phyloP scores from a whole-genome alignment of 2,113 vertebrate genomes.

The Gavialis gangeticus region DNA sequence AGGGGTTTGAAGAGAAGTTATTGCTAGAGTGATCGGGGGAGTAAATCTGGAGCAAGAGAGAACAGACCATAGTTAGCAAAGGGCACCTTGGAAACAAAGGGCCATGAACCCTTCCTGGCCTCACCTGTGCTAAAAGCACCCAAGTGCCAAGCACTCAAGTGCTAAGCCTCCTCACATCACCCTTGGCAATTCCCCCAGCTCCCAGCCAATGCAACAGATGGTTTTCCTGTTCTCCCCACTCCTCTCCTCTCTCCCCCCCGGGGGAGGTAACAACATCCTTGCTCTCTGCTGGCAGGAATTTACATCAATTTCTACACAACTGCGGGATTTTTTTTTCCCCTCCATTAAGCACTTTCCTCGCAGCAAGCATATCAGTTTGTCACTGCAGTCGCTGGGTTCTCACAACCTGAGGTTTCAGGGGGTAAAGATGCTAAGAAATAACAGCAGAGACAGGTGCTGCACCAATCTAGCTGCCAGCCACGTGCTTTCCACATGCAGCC shows the following conservation, averaged over 20 bases:
- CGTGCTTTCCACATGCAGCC: too few relatives aligned
- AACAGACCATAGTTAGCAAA: neutral
- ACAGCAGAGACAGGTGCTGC: neutral
- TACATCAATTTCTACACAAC: neutral
- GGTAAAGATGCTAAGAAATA: neutral
- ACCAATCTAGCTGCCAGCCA: neutral
- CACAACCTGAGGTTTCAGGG: neutral
- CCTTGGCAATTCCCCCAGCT: neutral
- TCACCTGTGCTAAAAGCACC: too few relatives aligned
- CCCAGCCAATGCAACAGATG: rapidly evolving
- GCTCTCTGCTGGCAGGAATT: neutral
- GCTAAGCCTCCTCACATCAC: neutral
- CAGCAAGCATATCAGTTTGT: neutral
- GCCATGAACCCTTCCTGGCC: neutral
- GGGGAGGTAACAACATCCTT: too few relatives aligned
- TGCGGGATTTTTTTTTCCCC: neutral
- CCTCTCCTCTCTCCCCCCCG: neutral
- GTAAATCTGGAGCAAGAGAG: constrained; percentile 87
- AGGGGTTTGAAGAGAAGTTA: constrained; percentile 96
- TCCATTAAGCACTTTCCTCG: neutral
- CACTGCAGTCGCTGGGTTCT: neutral
- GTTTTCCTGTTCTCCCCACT: rapidly evolving
- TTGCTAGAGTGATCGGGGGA: constrained; percentile 97
- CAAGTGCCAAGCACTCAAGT: neutral
- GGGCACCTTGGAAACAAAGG: rapidly evolving